Conservation (phyloP, 2,888 invertebrate species). For the Latrodectus hesperus region DNA sequence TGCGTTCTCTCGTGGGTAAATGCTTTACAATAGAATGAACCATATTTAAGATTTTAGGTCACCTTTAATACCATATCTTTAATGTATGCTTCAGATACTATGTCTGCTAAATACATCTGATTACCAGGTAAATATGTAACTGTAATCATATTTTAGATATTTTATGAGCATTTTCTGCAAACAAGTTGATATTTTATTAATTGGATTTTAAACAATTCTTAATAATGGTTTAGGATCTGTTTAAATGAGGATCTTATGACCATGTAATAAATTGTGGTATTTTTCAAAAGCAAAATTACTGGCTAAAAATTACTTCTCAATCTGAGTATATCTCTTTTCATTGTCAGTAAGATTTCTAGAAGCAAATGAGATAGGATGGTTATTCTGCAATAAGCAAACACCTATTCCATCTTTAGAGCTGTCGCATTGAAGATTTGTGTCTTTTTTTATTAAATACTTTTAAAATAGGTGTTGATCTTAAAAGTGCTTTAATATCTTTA, state of each 20-base stretch:
- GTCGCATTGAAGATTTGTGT: too few relatives aligned
- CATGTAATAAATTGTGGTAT: conserved; percentile 1
- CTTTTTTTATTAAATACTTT: too few relatives aligned
- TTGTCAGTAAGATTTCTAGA: conserved; percentile 18
- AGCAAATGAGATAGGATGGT: background rate
- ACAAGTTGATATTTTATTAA: conserved; percentile 10
- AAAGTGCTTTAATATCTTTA: too few relatives aligned
- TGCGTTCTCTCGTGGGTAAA: background rate
- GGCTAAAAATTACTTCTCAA: conserved; percentile 12
- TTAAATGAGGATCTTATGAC: conserved; percentile 7
- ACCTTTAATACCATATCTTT: conserved; percentile 20
- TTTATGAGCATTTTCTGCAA: conserved; percentile 17
- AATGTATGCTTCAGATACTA: conserved; percentile 15
- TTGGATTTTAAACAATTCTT: conserved; percentile 21
- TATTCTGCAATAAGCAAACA: too few relatives aligned
- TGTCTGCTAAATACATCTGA: conserved; percentile 30
- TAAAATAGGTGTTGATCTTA: too few relatives aligned
- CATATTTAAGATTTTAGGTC: background rate
- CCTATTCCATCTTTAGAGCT: too few relatives aligned
- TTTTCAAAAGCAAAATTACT: conserved; percentile 30
- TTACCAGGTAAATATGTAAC: conserved; percentile 14
- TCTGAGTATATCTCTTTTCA: conserved; percentile 24
- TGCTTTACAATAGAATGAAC: background rate
- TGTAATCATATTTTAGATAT: conserved; percentile 5
- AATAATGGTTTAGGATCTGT: conserved; percentile 22